Evolutionary conservation across 2,888 invertebrate genomes (phyloP).

Genomic region (Panorpa germanica): DNA sequence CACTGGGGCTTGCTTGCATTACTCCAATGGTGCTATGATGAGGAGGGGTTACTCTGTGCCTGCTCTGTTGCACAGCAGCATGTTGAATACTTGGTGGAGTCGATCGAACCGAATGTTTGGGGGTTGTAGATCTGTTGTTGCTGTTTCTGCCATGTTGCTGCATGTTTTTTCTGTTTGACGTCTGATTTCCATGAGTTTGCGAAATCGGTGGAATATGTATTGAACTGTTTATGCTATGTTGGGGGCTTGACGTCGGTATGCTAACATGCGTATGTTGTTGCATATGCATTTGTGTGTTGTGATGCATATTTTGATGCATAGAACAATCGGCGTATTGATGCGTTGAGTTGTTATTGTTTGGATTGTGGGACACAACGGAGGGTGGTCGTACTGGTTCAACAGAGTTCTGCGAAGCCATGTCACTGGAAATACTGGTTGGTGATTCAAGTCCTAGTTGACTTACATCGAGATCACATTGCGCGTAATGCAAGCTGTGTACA

Average conservation of each 20-base stretch:
- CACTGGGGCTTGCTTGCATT: constrained; percentile 17
- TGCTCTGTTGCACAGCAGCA: constrained; percentile 19
- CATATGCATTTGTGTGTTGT: constrained; percentile 28
- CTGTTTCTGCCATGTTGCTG: constrained; percentile 14
- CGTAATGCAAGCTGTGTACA: constrained; percentile 60
- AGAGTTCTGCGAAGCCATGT: constrained; percentile 58
- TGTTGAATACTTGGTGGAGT: constrained; percentile 12
- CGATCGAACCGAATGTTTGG: constrained; percentile 19
- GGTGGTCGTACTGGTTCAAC: constrained; percentile 38
- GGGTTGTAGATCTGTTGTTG: constrained; percentile 21
- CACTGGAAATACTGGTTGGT: constrained; percentile 72
- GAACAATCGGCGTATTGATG: constrained; percentile 43
- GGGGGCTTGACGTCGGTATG: constrained; percentile 28
- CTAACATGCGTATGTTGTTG: constrained; percentile 16
- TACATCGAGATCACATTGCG: constrained; percentile 67
- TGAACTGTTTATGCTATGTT: constrained; percentile 21
- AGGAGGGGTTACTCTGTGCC: constrained; percentile 22
- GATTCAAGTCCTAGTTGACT: constrained; percentile 72
- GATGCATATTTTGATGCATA: constrained; percentile 44
- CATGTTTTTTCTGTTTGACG: constrained; percentile 24
- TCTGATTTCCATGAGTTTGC: constrained; percentile 16
- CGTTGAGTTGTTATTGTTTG: constrained; percentile 21
- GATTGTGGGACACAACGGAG: constrained; percentile 31
- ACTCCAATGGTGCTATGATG: constrained; percentile 18
- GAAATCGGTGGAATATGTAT: constrained; percentile 27